Conservation (phyloP, 2,113 vertebrate genomes). For the Malaclemys terrapin region DNA sequence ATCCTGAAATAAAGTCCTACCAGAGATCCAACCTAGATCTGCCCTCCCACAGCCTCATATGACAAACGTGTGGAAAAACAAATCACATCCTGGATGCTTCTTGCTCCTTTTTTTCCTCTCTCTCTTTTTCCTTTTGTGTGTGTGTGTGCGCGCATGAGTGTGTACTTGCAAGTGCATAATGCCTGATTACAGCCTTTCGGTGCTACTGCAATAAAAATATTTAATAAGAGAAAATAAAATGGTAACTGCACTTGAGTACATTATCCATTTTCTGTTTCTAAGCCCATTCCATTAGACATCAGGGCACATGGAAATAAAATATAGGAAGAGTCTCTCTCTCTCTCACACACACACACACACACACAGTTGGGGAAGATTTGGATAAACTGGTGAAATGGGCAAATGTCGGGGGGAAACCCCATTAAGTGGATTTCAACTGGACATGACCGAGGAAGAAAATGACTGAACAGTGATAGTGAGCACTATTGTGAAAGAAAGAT, state of each 20-base stretch:
- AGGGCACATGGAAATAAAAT: neutral
- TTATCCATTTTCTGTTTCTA: neutral
- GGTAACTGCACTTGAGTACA: neutral
- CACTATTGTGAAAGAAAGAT: neutral
- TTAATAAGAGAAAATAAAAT: neutral
- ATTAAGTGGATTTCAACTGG: neutral
- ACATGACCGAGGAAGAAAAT: neutral
- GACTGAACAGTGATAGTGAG: neutral
- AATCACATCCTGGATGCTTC: neutral
- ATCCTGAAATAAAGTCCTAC: neutral
- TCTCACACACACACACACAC: neutral
- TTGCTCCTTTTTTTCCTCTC: neutral
- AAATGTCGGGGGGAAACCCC: neutral
- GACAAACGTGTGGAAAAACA: neutral
- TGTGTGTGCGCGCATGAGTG: too few species aligned
- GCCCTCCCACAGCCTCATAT: neutral
- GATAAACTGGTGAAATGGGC: neutral
- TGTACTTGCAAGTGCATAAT: neutral
- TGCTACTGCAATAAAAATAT: neutral
- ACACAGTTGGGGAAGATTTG: neutral
- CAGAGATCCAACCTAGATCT: neutral
- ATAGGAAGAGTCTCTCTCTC: neutral
- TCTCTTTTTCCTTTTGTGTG: too few species aligned
- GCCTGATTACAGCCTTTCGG: neutral
- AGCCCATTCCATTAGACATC: neutral